Percentiles rank a stretch among this genome's conserved stretches.
These are phyloP conservation scores for Elgaria multicarinata DNA, from an alignment of 2,113 vertebrate genomes.

Conservation along the genomic window DNA sequence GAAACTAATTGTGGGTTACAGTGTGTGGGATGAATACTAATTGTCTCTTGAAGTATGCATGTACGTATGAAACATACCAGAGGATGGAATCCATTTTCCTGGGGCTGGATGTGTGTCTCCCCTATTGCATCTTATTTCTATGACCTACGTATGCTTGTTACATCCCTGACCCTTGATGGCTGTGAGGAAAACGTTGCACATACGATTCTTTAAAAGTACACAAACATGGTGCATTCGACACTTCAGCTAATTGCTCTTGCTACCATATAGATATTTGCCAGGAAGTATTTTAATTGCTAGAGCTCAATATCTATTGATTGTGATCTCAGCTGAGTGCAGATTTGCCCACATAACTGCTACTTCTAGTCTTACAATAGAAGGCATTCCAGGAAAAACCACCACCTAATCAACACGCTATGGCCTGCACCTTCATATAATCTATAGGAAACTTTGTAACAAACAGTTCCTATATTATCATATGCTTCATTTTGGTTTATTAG, in stretches of 20 bases:
- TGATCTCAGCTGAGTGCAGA: not conserved
- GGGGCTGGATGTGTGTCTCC: not conserved
- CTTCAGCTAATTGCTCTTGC: not conserved
- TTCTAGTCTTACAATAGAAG: not conserved
- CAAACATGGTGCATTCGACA: not conserved
- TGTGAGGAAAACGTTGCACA: not conserved
- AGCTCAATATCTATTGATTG: not conserved
- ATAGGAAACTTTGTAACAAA: too few species aligned
- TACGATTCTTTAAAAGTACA: not conserved
- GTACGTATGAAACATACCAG: not conserved
- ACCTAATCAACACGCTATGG: not conserved
- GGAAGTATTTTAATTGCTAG: constrained; percentile 1
- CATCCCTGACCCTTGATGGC: not conserved
- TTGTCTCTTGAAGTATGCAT: not conserved
- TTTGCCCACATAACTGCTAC: not conserved
- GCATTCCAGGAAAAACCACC: not conserved
- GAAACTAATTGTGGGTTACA: not conserved
- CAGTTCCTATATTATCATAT: too few species aligned
- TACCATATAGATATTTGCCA: not conserved
- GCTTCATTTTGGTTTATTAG: too few species aligned
- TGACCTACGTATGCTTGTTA: not conserved
- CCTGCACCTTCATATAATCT: too few species aligned
- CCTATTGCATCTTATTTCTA: not conserved
- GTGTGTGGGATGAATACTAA: not conserved
- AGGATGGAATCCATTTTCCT: not conserved